Evolutionary conservation across 2,888 invertebrate genomes (phyloP).

Genomic region (Platycnemis pennipes): DNA sequence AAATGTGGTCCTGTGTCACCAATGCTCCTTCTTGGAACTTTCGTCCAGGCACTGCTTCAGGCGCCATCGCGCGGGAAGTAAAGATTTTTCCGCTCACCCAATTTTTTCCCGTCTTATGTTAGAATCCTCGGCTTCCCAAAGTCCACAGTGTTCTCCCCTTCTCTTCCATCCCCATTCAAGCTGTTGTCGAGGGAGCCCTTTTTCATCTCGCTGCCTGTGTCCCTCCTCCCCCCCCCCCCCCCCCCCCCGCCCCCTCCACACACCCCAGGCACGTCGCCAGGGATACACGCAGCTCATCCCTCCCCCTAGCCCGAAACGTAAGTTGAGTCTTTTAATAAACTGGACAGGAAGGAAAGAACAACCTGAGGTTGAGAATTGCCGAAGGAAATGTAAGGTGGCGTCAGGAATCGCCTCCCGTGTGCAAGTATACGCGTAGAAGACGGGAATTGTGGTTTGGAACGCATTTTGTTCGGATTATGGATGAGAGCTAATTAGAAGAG

Average conservation of each 20-base stretch:
- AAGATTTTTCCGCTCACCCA: not conserved
- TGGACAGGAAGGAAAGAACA: not conserved
- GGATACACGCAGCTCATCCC: not conserved
- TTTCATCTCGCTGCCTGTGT: not conserved
- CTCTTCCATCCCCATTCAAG: conserved; percentile 18
- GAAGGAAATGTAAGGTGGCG: not conserved
- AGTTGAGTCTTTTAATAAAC: not conserved
- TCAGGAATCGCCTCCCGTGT: not conserved
- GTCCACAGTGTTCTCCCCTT: not conserved
- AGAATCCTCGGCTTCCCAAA: no score
- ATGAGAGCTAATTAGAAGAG: no score
- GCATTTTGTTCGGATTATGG: no score
- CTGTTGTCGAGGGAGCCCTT: not conserved
- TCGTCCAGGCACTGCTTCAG: not conserved
- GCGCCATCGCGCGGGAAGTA: not conserved
- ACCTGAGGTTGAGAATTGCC: not conserved
- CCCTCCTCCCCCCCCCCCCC: not conserved
- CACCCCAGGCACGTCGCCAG: not conserved
- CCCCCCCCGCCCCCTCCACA: not conserved
- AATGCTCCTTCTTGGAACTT: no score
- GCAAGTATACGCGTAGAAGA: no score
- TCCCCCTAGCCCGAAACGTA: not conserved
- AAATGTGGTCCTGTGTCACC: no score
- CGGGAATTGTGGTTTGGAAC: no score
- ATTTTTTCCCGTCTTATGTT: not conserved